A percentile compares a stretch with the other conserved stretches of the same genome.
Evolutionary conservation across 2,113 vertebrate genomes (phyloP).

Genomic region (Trochalopteron elliotii): DNA sequence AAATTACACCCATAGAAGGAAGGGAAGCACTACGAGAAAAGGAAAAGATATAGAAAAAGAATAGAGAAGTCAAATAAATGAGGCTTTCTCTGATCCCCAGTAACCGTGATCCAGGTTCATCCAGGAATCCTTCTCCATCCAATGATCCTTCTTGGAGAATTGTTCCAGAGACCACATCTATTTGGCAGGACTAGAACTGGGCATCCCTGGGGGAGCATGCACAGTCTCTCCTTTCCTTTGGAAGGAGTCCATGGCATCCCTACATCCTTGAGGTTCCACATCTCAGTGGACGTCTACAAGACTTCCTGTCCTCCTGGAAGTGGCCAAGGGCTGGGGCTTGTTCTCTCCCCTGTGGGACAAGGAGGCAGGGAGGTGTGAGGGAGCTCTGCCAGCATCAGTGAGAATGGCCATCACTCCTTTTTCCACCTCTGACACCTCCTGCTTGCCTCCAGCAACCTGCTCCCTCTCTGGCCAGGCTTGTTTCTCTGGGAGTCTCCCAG

Average conservation of each 20-base stretch:
- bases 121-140: background rate
- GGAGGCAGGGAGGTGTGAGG: background rate
- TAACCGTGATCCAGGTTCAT: background rate
- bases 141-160: background rate
- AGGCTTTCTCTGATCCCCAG: background rate
- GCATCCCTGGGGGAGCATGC: rapidly evolving
- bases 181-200: background rate
- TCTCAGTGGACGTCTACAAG: background rate
- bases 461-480: background rate
- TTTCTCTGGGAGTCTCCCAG: background rate
- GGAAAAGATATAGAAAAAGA: background rate
- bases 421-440: background rate
- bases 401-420: background rate
- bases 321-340: background rate
- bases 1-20: background rate
- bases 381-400: background rate
- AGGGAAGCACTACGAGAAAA: background rate
- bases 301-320: background rate
- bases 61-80: background rate
- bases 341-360: background rate
- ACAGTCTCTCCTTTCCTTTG: background rate
- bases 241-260: background rate
- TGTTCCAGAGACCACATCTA: background rate
- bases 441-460: background rate
- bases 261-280: background rate